Evolutionary conservation across 2,888 invertebrate species (phyloP).

Genomic region (Rotaria socialis): DNA sequence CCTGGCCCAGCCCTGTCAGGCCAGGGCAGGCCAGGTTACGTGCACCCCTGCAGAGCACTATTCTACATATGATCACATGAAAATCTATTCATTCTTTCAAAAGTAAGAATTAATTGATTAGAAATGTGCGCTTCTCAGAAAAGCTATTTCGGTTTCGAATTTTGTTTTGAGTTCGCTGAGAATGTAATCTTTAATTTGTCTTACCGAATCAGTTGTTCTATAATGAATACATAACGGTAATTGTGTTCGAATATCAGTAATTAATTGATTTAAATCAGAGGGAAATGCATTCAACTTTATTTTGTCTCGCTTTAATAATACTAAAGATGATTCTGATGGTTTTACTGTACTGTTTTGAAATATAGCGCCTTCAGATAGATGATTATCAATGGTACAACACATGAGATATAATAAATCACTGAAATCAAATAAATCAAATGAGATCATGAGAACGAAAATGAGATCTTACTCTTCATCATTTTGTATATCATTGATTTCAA

Average conservation of each 20-base stretch:
- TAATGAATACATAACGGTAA: not conserved
- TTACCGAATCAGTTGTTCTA: not conserved
- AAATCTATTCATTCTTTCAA: no score
- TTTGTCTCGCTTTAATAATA: not conserved
- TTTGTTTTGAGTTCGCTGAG: no score
- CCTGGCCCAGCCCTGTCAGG: no score
- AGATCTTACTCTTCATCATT: not conserved
- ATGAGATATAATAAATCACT: not conserved
- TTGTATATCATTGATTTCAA: constrained; percentile 2
- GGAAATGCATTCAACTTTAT: not conserved
- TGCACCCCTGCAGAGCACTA: no score
- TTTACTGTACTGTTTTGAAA: not conserved
- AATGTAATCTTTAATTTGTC: no score
- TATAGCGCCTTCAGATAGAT: not conserved
- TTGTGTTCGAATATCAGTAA: not conserved
- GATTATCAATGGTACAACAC: not conserved
- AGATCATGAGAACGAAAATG: not conserved
- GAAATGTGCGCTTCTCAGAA: no score
- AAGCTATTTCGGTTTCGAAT: no score
- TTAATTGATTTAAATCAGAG: not conserved
- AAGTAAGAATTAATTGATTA: no score
- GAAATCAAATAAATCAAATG: not conserved
- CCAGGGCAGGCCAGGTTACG: no score
- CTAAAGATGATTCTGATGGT: not conserved
- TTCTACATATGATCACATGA: no score